These are phyloP conservation scores for Prosapia bicincta DNA, from an alignment of 2,888 invertebrate genomes.

Conservation along the genomic window DNA sequence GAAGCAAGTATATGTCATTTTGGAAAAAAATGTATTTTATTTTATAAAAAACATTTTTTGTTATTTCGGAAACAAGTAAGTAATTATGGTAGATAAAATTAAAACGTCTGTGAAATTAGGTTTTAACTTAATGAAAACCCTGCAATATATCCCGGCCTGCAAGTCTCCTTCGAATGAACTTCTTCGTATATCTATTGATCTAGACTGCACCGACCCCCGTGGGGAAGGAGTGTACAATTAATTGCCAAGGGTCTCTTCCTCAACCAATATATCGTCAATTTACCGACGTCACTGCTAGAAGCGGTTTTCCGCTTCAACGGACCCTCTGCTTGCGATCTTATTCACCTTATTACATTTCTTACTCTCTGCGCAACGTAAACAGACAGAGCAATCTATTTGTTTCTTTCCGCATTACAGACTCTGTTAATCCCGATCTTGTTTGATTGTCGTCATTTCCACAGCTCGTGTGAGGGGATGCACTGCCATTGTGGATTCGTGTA, in stretches of 20 bases:
- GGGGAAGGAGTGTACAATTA: not conserved
- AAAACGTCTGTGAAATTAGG: too few species aligned
- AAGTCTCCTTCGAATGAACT: too few species aligned
- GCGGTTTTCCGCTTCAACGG: not conserved
- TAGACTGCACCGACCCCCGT: not conserved
- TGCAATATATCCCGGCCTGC: too few species aligned
- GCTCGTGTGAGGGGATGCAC: too few species aligned
- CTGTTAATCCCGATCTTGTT: not conserved
- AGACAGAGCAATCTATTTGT: not conserved
- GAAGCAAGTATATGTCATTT: too few species aligned
- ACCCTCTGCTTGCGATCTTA: not conserved
- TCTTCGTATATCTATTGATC: not conserved
- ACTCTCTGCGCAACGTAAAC: not conserved
- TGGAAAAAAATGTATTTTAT: too few species aligned
- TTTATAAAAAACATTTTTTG: too few species aligned
- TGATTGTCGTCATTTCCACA: not conserved
- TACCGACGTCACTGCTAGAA: not conserved
- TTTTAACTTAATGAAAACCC: too few species aligned
- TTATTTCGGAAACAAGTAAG: too few species aligned
- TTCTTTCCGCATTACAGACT: not conserved
- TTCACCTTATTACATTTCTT: not conserved
- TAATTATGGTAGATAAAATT: too few species aligned
- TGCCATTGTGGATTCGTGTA: too few species aligned
- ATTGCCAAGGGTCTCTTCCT: not conserved
- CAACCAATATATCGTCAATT: not conserved